phyloP scores from a whole-genome alignment of 2,113 vertebrate genomes.

The Beaufortia kweichowensis region DNA sequence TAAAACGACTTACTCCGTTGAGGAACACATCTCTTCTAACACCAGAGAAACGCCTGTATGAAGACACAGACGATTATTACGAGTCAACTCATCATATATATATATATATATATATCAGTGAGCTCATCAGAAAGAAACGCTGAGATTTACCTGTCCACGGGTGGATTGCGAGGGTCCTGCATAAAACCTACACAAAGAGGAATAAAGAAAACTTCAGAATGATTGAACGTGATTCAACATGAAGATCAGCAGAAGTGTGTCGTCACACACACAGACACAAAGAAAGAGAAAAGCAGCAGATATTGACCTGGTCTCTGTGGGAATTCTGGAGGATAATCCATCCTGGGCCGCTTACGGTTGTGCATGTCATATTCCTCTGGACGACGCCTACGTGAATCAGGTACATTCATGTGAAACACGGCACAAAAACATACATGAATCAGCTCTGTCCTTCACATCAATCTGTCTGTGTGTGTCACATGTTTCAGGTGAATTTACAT shows the following conservation, averaged over 20 bases:
- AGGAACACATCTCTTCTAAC: conserved; percentile 95
- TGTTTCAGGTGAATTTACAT: background rate
- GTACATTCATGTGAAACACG: conserved; percentile 71
- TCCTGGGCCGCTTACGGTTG: conserved; percentile 96
- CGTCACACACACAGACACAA: background rate
- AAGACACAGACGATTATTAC: conserved; percentile 64
- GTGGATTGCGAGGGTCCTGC: conserved; percentile 93
- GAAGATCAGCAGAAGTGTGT: too few relatives aligned
- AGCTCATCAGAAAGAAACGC: background rate
- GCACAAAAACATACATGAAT: conserved; percentile 17
- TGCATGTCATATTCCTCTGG: conserved; percentile 98
- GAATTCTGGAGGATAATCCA: conserved; percentile 95
- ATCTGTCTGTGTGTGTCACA: background rate
- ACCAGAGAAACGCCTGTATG: conserved; percentile 90
- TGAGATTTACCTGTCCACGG: conserved; percentile 89
- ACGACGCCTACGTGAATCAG: conserved; percentile 97
- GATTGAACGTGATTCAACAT: too few relatives aligned
- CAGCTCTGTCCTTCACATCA: background rate
- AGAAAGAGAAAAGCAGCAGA: conserved; percentile 40
- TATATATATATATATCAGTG: too few relatives aligned
- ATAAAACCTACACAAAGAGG: conserved; percentile 91
- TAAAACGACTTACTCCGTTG: conserved; percentile 88
- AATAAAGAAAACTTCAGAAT: background rate
- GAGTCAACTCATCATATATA: conserved; percentile 58
- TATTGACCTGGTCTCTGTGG: conserved; percentile 97